A percentile compares a stretch with the other conserved stretches of the same genome.
phyloP scores from a whole-genome alignment of 2,113 vertebrate genomes.

The Carettochelys insculpta region DNA sequence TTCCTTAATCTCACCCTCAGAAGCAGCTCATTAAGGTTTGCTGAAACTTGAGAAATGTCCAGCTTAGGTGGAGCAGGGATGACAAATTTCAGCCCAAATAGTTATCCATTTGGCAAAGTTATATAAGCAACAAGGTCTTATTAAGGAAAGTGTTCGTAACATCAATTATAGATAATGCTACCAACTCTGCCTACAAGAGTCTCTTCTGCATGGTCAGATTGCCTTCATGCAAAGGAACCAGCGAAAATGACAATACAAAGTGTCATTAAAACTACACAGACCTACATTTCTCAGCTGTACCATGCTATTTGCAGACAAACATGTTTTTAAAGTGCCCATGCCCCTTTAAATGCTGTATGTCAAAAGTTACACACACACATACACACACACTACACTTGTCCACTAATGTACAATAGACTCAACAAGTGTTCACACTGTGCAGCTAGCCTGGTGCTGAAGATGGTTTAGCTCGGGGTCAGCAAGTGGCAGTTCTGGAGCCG shows the following conservation, averaged over 20 bases:
- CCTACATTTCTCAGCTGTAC: neutral
- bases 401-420: neutral
- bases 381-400: neutral
- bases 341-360: neutral
- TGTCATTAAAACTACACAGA: neutral
- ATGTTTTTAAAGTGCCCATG: neutral
- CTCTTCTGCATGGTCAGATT: neutral
- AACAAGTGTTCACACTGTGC: neutral
- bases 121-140: neutral
- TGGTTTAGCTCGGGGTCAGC: neutral
- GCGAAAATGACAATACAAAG: neutral
- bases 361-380: too few species aligned
- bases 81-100: neutral
- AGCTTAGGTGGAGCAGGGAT: neutral
- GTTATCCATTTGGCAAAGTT: neutral
- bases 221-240: neutral
- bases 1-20: neutral
- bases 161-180: neutral
- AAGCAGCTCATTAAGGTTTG: neutral
- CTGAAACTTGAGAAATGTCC: accelerated
- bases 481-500: too few species aligned
- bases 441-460: neutral
- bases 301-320: neutral
- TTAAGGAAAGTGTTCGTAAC: neutral
- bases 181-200: neutral